Evolutionary conservation across 2,888 invertebrate species (phyloP), one percentile per base, ranked within the genome.

Genomic region (Idaea aversata): DNA sequence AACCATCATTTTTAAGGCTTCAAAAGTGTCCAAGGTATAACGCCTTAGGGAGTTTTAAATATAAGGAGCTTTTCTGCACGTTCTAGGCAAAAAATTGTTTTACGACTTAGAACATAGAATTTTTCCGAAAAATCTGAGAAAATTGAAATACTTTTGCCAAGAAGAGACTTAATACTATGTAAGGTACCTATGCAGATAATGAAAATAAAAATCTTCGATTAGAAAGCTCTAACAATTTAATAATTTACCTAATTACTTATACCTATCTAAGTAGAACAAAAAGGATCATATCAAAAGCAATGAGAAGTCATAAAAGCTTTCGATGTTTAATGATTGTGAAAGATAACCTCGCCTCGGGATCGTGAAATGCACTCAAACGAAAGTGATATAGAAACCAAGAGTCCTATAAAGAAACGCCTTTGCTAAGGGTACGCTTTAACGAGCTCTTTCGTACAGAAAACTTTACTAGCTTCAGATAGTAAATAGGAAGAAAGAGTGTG

Each of bases 331-430:
- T 76, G 75, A 73, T 75, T 69, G 72, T 71, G 72, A 75, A 74
- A 72, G 73, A 77, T 77, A 73, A 70, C 72, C 65, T 47, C 73
- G 71, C 72, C 65, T 47, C 61, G 63, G 63, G 73, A 73, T 74
- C 76, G 71, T 75, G 66, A 74, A 78, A 73, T 75, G 80, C 78
- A 80, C 72, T 78, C 77, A 75, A 75, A 73, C 67, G 78, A 71
- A 74, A 78, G 71, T 76, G 74, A 77, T 78, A 78, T 75, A 77
- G 47, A 47, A 47, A 47, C 47, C 47, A 47, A 47, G 47, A 47
- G 47, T 47, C 47, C 47, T 47, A 47, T 47, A 47, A 47, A 47
- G 47, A 10, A 47, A 47, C 47, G 47, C 13, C 47, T 47, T 47
- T 47, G 36, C 36, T 36, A 36, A 36, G 36, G 36, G 36, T 70